Evolutionary conservation across 2,113 vertebrate genomes (phyloP), one percentile per base, ranked within the genome.

Genomic region (Limanda limanda): DNA sequence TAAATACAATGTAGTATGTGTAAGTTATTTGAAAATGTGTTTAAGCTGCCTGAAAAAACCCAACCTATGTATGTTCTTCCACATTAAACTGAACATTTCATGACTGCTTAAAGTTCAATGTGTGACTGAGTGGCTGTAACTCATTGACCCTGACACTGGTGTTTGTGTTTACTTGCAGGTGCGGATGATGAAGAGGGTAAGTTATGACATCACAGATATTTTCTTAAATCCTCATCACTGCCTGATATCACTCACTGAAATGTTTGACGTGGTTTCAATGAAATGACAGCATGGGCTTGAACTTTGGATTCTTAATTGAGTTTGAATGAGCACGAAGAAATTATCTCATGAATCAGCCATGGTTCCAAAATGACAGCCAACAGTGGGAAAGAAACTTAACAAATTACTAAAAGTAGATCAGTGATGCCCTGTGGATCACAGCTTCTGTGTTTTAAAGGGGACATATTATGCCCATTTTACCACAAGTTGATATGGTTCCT

Each of bases 141-240:
- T 59, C 20, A 40, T n/a, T 54, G 13, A 68, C 48, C 27, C 75
- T 88, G 10, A 62, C 21, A 0, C 27, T 37, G 2, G 11, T 45
- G 2, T 80, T 71, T 89, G 12, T 89, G 14, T 77, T 68, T 81
- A 8, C 54, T 82, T 91, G 35, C 74, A 93, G 92, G 85, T 42
- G 14, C 0, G 12, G 83, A 82, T 5, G 82, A 72, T 1, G 86
- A 82, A 59, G 88, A 92, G 63, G 91, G 92, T 92, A 58, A 92
- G 92, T 92, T 17, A 2, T 42, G 11, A 15, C 11, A 8, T 79
- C 56, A 12, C 4, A 25, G 23, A n/a, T 51, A 56, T 18, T 17
- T 0, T 12, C 14, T 27, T 66, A 11, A 42, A 27, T 58, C 35
- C 51, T 42, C 5, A n/a, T 58, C 70, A 64, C 77, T 52, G 66